Evolutionary conservation across 2,797 vertebrate species (phyloP).

Genomic region (Chanos chanos): DNA sequence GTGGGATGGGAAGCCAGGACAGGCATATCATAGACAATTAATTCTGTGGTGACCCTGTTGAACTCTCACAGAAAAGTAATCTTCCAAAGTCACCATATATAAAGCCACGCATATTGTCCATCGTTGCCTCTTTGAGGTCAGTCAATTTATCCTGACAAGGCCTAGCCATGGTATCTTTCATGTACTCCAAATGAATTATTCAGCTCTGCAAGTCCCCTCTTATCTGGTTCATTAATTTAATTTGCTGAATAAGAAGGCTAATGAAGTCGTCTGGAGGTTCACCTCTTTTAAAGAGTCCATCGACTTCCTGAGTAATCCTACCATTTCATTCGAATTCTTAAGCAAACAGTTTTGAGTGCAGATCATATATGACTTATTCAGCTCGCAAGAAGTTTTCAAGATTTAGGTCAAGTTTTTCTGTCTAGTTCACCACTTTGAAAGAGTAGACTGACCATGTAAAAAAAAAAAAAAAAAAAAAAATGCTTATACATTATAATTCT

Average conservation of each 20-base stretch:
- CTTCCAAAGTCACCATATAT: neutral
- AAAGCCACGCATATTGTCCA: neutral
- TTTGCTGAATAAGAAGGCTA: slow-evolving; percentile 37
- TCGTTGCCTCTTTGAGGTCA: slow-evolving; percentile 1
- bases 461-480: too few species aligned
- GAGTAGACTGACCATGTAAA: too few species aligned
- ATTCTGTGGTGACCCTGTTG: too few species aligned
- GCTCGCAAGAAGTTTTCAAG: neutral
- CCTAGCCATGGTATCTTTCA: slow-evolving; percentile 3
- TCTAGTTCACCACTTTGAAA: too few species aligned
- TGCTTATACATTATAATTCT: too few species aligned
- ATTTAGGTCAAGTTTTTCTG: too few species aligned
- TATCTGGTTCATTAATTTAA: slow-evolving; percentile 36
- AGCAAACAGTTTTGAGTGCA: slow-evolving; percentile 11
- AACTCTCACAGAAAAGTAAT: slow-evolving; percentile 5
- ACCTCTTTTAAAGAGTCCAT: slow-evolving; percentile 22
- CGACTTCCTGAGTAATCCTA: neutral
- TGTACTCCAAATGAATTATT: slow-evolving; percentile 24
- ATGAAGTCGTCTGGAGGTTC: slow-evolving; percentile 16
- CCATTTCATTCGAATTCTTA: slow-evolving; percentile 13
- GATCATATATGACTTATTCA: neutral
- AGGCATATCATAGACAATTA: too few species aligned
- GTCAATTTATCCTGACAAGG: slow-evolving; percentile 21
- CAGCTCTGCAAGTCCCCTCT: slow-evolving; percentile 4
- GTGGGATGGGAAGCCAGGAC: too few species aligned